Evolutionary conservation across 2,113 vertebrate genomes (phyloP).

Genomic region (Chamaea fasciata): DNA sequence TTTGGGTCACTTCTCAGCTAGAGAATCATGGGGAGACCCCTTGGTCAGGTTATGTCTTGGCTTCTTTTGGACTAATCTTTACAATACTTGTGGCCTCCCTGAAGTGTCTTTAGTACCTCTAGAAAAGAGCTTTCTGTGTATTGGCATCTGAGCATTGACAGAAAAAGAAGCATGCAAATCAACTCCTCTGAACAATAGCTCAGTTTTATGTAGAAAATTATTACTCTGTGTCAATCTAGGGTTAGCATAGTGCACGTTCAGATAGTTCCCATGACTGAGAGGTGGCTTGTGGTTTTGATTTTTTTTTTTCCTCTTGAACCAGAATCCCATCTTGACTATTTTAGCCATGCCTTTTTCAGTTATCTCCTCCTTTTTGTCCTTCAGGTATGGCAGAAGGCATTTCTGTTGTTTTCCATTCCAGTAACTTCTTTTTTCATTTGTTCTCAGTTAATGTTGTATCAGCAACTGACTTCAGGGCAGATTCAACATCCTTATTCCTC

Average conservation of each 20-base stretch:
- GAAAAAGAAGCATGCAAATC: not conserved
- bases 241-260: not conserved
- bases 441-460: not conserved
- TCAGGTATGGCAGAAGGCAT: not conserved
- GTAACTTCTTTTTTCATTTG: not conserved
- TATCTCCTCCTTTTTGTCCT: not conserved
- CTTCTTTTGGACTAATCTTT: not conserved
- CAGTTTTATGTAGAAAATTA: not conserved
- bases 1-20: not conserved
- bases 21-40: not conserved
- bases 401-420: not conserved
- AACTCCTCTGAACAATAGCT: not conserved
- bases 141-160: not conserved
- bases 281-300: fast-evolving
- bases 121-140: not conserved
- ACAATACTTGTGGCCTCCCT: not conserved
- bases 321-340: not conserved
- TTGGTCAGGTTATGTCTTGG: not conserved
- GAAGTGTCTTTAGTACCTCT: not conserved
- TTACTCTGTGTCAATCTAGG: not conserved
- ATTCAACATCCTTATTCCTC: not conserved
- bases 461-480: not conserved
- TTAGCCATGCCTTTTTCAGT: not conserved
- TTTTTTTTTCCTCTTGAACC: not conserved
- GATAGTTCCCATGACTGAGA: not conserved